Conservation (phyloP, 1,140 invertebrate genomes). For the Agraylea sexmaculata region DNA sequence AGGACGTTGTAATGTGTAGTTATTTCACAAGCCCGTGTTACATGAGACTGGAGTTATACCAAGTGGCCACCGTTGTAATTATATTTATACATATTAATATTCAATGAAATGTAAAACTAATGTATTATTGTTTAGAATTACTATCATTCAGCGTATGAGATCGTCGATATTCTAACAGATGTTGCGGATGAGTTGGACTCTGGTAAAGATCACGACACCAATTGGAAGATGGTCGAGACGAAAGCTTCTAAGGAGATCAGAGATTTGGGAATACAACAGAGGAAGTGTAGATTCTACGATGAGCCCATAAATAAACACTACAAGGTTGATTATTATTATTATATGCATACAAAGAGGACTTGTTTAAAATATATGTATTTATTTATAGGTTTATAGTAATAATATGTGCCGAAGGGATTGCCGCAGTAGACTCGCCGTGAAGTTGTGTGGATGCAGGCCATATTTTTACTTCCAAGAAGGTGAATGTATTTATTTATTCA, state of each 20-base stretch:
- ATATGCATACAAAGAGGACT: constrained; percentile 2
- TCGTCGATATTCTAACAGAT: constrained; percentile 30
- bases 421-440: constrained; percentile 30
- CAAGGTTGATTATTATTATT: background rate
- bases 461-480: constrained; percentile 39
- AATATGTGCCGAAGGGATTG: constrained; percentile 39
- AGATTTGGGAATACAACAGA: constrained; percentile 29
- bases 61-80: background rate
- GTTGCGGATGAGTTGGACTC: constrained; percentile 22
- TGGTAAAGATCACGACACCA: constrained; percentile 33
- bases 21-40: constrained; percentile 18
- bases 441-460: constrained; percentile 40
- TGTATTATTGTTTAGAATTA: constrained; percentile 37
- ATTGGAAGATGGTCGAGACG: constrained; percentile 41
- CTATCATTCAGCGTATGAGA: constrained; percentile 43
- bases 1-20: constrained; percentile 11
- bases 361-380: constrained; percentile 10
- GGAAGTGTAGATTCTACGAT: constrained; percentile 39
- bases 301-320: constrained; percentile 27
- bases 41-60: constrained; percentile 12
- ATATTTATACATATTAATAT: background rate
- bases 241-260: constrained; percentile 30
- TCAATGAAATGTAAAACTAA: background rate
- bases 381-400: constrained; percentile 35
- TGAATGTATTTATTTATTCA: constrained; percentile 12